Evolutionary conservation across 2,888 invertebrate species (phyloP).

Genomic region (Luperina nickerlii): DNA sequence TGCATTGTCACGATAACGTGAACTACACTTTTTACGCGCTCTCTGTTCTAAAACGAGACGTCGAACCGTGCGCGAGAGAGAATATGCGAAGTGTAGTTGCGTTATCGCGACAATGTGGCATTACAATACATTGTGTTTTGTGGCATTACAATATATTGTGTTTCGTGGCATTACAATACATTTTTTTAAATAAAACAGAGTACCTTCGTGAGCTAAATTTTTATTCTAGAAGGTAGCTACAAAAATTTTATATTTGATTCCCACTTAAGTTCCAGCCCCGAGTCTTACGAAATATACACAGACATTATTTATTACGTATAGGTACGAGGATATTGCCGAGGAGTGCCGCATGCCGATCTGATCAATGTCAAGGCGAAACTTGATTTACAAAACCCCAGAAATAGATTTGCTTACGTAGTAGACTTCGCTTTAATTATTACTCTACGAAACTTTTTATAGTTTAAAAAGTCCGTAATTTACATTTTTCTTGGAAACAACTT

Average conservation of each 20-base stretch:
- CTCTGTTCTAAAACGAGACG: neutral
- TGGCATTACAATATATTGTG: neutral
- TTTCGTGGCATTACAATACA: neutral
- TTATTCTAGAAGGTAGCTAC: conserved; percentile 5
- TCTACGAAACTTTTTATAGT: conserved; percentile 40
- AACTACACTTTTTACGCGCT: neutral
- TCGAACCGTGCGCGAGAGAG: neutral
- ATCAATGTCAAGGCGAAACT: conserved; percentile 82
- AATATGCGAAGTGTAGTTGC: neutral
- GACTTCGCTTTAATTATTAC: conserved; percentile 73
- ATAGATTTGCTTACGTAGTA: conserved; percentile 77
- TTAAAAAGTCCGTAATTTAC: conserved; percentile 6
- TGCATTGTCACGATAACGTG: neutral
- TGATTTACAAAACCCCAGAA: conserved; percentile 75
- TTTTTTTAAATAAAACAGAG: neutral
- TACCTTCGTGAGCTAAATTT: neutral
- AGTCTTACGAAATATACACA: neutral
- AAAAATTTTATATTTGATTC: conserved; percentile 5
- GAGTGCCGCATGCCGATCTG: conserved; percentile 37
- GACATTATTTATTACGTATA: neutral
- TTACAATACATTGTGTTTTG: neutral
- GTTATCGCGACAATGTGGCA: neutral
- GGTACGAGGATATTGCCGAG: conserved; percentile 6
- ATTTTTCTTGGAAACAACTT: conserved; percentile 13
- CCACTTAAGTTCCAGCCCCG: neutral